Conservation (phyloP, 2,797 vertebrate genomes). For the Lepus townsendii region DNA sequence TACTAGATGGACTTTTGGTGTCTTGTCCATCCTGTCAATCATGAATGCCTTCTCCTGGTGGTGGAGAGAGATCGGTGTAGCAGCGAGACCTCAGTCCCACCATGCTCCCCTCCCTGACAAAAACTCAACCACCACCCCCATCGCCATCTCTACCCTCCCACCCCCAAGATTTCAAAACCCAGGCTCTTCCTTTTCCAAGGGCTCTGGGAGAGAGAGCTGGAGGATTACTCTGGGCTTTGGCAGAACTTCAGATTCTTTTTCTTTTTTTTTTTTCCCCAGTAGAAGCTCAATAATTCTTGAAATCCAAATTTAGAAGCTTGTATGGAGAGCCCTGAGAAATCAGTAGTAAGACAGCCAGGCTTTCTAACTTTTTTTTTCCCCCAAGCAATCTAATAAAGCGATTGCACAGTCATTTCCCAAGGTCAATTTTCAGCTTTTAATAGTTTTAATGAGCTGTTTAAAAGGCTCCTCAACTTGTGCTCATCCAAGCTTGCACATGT, state of each 20-base stretch:
- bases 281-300: conserved; percentile 80
- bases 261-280: conserved; percentile 48
- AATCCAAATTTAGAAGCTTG: conserved; percentile 85
- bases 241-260: conserved; percentile 67
- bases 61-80: background rate
- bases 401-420: conserved; percentile 81
- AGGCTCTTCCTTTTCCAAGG: conserved; percentile 16
- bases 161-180: background rate
- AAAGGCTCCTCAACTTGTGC: conserved; percentile 68
- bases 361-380: conserved; percentile 63
- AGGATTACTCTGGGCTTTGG: conserved; percentile 67
- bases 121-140: background rate
- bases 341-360: conserved; percentile 74
- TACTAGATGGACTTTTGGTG: background rate
- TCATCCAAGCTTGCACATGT: conserved; percentile 46
- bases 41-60: background rate
- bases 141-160: background rate
- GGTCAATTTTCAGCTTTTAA: conserved; percentile 82
- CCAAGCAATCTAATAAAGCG: conserved; percentile 77
- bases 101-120: background rate
- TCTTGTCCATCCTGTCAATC: background rate
- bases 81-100: background rate
- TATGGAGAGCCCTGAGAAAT: conserved; percentile 82
- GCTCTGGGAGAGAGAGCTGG: conserved; percentile 47
- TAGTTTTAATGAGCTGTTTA: conserved; percentile 81